Conservation (phyloP, 2,113 vertebrate species). For the Tylochromis polylepis region DNA sequence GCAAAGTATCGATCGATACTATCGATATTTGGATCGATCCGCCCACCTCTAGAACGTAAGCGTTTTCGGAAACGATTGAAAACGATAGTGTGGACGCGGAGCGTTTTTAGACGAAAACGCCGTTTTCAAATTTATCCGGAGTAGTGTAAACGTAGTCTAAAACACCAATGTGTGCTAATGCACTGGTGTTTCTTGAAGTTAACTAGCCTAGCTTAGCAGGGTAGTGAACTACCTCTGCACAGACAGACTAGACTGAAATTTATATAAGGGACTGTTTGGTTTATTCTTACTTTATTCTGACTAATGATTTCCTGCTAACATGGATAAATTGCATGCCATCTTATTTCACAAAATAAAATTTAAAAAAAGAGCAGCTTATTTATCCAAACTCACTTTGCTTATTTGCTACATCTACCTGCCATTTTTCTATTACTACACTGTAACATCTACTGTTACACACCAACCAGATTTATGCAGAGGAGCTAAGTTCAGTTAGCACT, state of each 20-base stretch:
- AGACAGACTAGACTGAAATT: background rate
- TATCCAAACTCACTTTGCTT: background rate
- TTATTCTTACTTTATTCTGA: background rate
- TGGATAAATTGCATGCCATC: background rate
- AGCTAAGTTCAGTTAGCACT: rapidly evolving
- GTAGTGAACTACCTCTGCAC: background rate
- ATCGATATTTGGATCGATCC: too few species aligned
- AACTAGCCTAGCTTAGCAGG: background rate
- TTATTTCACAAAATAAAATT: background rate
- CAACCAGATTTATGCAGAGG: background rate
- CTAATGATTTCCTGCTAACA: background rate
- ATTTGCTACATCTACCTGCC: background rate
- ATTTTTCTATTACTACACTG: background rate
- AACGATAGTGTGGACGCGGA: too few species aligned
- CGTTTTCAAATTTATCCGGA: too few species aligned
- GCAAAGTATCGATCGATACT: too few species aligned
- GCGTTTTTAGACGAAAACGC: too few species aligned
- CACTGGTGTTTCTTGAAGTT: background rate
- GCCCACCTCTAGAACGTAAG: too few species aligned
- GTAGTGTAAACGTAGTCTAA: too few species aligned
- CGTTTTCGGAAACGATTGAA: too few species aligned
- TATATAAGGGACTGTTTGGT: background rate
- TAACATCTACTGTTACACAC: background rate
- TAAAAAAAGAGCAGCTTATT: rapidly evolving
- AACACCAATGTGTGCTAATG: background rate